These are phyloP conservation scores for Drosophila mayaguana DNA, from an alignment of 2,888 invertebrate species.

Conservation along the genomic window DNA sequence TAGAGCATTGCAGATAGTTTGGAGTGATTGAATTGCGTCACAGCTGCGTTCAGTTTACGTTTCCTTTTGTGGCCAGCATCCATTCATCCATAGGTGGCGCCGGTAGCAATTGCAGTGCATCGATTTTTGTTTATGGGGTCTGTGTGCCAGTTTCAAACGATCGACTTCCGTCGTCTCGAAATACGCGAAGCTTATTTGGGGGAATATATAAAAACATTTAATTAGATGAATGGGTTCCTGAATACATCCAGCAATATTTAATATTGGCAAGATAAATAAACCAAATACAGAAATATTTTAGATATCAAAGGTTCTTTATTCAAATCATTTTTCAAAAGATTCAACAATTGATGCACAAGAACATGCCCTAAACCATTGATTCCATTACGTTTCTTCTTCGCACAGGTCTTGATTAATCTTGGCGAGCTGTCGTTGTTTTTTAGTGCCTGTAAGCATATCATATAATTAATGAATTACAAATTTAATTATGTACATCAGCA, in stretches of 20 bases:
- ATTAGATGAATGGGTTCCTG: conserved; percentile 18
- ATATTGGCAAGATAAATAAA: not conserved
- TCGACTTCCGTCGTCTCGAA: conserved; percentile 46
- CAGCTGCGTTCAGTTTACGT: conserved; percentile 43
- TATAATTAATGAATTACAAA: too few species aligned
- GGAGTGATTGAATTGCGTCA: conserved; percentile 57
- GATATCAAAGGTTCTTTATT: conserved; percentile 18
- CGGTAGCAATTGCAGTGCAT: conserved; percentile 36
- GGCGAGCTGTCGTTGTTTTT: too few species aligned
- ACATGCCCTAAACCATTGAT: not conserved
- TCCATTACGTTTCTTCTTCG: too few species aligned
- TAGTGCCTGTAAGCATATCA: too few species aligned
- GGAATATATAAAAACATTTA: not conserved
- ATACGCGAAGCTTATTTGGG: conserved; percentile 10
- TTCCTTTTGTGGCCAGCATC: conserved; percentile 56
- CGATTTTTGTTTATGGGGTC: conserved; percentile 47
- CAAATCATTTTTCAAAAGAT: not conserved
- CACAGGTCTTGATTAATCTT: too few species aligned
- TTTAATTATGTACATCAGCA: too few species aligned
- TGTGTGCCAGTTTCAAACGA: conserved; percentile 52
- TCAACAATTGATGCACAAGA: not conserved
- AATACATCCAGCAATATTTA: not conserved
- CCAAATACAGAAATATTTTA: not conserved
- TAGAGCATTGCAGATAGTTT: conserved; percentile 40
- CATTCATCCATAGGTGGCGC: conserved; percentile 37